Base-by-base conservation (phyloP, 1,140 invertebrate species). In the Apis florea region DNA sequence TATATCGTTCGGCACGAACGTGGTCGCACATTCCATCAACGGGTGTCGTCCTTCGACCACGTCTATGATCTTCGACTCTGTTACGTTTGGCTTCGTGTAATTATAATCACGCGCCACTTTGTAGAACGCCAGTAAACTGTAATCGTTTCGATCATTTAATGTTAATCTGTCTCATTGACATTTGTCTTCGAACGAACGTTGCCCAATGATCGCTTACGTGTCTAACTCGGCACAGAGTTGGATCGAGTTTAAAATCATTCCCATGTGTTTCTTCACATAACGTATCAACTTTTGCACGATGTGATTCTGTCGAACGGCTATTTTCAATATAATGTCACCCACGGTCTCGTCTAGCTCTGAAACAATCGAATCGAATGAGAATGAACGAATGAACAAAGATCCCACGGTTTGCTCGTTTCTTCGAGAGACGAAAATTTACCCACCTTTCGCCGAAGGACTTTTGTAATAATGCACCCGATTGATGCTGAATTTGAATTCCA, bases 11-110 rank as follows among this genome's bases (percentile, higher is more conserved):
- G 96, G 94, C 5, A 98, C 96, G 91, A 96, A 97, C 75, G 94
- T 95, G 67, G 94, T 93, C 58, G 94, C 94, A 54, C 94, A 94
- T 89, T 98, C 96, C 83, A 96, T 95, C 12, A 99, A 91, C 1
- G 97, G 97, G 93, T 99, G 97, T 76, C 96, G 94, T 10, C 97
- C 97, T 73, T 96, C 94, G 76, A 94, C 94, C 81, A 98, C 96
- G 61, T 95, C 93, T 67, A 83, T 95, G 94, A 0, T 95, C 93
- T 49, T 93, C 51, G 93, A 95, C 88, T 19, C 31, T 92, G 95
- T 90, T 11, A 98, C 89, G 12, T 91, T 91, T 2, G 98, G 97
- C 67, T 95, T 94, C 3, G 95, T 93, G 92, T 97, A 98, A 87
- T 95, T 95, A 80, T 96, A 95, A 89, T 97, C 96, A 86, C 94